A percentile compares a stretch with the other conserved stretches of the same genome.
Conservation (phyloP, 2,888 invertebrate genomes). For the Eilema depressum region DNA sequence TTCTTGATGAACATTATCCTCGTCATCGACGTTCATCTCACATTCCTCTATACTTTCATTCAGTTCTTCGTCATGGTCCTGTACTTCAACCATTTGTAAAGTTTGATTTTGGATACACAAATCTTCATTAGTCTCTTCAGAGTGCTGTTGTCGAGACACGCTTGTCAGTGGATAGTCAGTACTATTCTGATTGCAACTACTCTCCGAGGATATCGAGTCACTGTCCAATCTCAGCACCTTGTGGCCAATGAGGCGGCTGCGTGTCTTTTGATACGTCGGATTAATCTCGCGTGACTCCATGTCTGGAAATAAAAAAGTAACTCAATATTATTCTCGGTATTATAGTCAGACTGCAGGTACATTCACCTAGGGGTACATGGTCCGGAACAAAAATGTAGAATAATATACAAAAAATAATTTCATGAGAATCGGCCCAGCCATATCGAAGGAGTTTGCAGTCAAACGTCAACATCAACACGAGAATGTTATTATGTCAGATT, state of each 20-base stretch:
- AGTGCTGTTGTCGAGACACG: slow-evolving; percentile 46
- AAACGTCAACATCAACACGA: too few species aligned
- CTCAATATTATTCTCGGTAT: neutral
- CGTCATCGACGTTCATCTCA: slow-evolving; percentile 56
- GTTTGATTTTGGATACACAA: slow-evolving; percentile 64
- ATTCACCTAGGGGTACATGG: neutral
- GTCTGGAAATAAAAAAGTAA: slow-evolving; percentile 56
- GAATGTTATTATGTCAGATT: too few species aligned
- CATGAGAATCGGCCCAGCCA: too few species aligned
- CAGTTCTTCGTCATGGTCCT: slow-evolving; percentile 54
- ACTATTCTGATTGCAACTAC: slow-evolving; percentile 77
- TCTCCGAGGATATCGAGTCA: slow-evolving; percentile 77
- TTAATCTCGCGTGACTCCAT: slow-evolving; percentile 84
- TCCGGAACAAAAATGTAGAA: too few species aligned
- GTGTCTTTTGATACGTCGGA: slow-evolving; percentile 75
- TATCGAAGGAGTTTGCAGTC: too few species aligned
- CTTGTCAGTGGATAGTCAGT: slow-evolving; percentile 72
- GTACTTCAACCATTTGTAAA: slow-evolving; percentile 56
- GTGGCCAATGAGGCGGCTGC: slow-evolving; percentile 76
- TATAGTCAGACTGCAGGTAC: neutral
- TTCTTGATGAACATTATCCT: slow-evolving; percentile 56
- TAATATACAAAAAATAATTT: too few species aligned
- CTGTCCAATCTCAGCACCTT: slow-evolving; percentile 75
- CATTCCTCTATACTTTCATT: slow-evolving; percentile 54
- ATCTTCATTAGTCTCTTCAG: slow-evolving; percentile 63